Conservation (phyloP, 2,113 vertebrate genomes). For the Nymphicus hollandicus region DNA sequence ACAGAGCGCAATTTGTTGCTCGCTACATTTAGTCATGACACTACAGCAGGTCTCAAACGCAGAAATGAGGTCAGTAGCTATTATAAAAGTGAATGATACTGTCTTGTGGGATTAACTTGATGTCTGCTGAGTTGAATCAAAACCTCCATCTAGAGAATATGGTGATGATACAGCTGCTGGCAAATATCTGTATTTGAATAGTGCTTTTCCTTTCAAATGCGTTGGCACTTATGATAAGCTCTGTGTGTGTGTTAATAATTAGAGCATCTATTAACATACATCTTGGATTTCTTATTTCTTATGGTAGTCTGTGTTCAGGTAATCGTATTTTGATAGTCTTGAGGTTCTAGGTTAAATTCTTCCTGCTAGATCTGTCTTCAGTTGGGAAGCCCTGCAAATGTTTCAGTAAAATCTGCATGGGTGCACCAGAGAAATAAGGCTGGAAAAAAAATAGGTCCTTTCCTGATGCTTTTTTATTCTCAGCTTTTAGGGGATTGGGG, state of each 20-base stretch:
- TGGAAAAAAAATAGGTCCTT: background rate
- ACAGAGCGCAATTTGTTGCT: background rate
- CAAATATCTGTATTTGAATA: background rate
- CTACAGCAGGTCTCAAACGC: background rate
- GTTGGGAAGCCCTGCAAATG: background rate
- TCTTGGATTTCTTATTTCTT: background rate
- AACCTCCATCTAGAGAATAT: background rate
- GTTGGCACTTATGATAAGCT: background rate
- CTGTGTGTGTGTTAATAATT: background rate
- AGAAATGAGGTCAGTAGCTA: conserved; percentile 19
- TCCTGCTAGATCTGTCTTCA: background rate
- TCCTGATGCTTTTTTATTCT: background rate
- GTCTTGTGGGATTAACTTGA: background rate
- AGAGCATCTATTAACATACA: background rate
- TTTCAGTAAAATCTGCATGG: background rate
- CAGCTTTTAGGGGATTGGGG: background rate
- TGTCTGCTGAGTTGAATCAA: background rate
- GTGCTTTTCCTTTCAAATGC: background rate
- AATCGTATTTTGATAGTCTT: background rate
- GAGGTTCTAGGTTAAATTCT: background rate
- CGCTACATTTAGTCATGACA: background rate
- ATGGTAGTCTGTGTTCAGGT: background rate
- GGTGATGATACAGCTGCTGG: background rate
- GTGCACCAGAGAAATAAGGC: background rate
- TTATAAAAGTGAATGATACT: background rate